phyloP scores from a whole-genome alignment of 2,113 vertebrate genomes.

The Alethe diademata region DNA sequence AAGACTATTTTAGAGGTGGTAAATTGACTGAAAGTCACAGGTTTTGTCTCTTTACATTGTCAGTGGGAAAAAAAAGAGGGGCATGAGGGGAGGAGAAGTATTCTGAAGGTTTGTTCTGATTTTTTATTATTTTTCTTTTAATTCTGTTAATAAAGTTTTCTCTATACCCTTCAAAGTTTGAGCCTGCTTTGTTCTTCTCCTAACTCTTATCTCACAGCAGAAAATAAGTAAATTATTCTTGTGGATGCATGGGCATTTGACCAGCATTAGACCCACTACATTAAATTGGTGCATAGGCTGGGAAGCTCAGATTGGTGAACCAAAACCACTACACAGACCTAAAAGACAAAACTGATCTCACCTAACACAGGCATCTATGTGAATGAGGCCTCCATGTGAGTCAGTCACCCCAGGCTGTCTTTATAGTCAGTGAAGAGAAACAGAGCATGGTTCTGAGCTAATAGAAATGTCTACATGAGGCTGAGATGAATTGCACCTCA shows the following conservation, averaged over 20 bases:
- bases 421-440: conserved; percentile 48
- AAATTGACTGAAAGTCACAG: neutral
- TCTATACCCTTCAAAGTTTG: neutral
- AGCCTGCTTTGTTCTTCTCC: neutral
- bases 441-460: conserved; percentile 40
- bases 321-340: neutral
- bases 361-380: neutral
- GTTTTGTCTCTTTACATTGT: neutral
- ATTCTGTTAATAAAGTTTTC: too few relatives aligned
- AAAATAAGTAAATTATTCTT: neutral
- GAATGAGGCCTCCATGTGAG: neutral
- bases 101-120: neutral
- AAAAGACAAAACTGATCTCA: neutral
- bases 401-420: neutral
- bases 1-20: too few relatives aligned
- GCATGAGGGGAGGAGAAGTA: neutral
- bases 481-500: conserved; percentile 14
- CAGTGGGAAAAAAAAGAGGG: neutral
- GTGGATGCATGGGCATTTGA: neutral
- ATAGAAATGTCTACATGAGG: conserved; percentile 21
- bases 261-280: neutral
- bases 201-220: neutral
- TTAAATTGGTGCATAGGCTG: too few relatives aligned
- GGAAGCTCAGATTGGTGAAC: too few relatives aligned
- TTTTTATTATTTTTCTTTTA: neutral